Evolutionary conservation across 2,797 vertebrate genomes (phyloP), one percentile per base, ranked within the genome.

Genomic region (Ptychadena robeensis): DNA sequence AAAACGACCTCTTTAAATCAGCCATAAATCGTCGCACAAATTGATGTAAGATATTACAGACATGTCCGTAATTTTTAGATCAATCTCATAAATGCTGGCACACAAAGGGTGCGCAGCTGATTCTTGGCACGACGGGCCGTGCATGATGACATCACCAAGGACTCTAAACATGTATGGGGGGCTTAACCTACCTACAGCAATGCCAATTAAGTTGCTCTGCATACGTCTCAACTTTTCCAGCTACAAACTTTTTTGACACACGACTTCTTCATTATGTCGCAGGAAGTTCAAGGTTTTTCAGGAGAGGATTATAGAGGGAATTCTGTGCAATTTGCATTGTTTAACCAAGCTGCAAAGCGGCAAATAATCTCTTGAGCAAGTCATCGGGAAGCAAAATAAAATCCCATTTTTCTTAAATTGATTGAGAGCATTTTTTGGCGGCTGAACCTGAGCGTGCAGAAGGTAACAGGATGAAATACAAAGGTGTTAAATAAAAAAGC

Each of bases 331-430:
- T 76, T 76, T 76, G 28, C 30, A 38, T 44, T 76, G 73, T 65
- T 65, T 65, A 76, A 65, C 61, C 61, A 44, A 76, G 35, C 73
- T 76, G 73, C 28, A 65, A 44, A 44, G 22, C 44, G 27, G 73
- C 61, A 32, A 76, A 77, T 77, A 77, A 77, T 77, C 74, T 77
- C 28, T 63, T 9, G 10, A 77, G 74, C 61, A 32, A 77, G 61
- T 25, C 63, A 48, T 32, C 25, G 14, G 74, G 37, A 66, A 77
- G 15, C 9, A 38, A 77, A 66, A 32, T 65, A 48, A 77, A 77
- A 77, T 66, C 63, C 74, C 35, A 77, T 77, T 77, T 48, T 77
- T 28, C 44, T 66, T 66, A 31, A 77, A 44, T 44, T 48, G 74
- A 77, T 66, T 77, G 40, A 48, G 15, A 30, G 37, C 57, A 32